phyloP scores from a whole-genome alignment of 2,888 invertebrate genomes.

The Phengaris arion region DNA sequence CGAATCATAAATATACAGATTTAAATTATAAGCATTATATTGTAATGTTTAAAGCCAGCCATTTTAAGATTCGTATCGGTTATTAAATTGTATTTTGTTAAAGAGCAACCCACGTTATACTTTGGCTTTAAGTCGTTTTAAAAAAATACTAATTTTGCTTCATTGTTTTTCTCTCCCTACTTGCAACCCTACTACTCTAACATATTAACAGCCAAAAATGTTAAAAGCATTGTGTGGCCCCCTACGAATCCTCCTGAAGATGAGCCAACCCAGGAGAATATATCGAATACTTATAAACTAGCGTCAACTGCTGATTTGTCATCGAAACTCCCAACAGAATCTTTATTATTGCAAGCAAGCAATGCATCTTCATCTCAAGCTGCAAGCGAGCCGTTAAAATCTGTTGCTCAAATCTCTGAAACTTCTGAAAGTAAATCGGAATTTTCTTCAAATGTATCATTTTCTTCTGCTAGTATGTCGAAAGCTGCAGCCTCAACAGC shows the following conservation, averaged over 20 bases:
- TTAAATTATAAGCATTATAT: not conserved
- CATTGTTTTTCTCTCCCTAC: slow-evolving; percentile 60
- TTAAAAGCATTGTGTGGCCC: slow-evolving; percentile 78
- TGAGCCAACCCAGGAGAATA: slow-evolving; percentile 46
- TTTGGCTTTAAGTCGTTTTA: slow-evolving; percentile 37
- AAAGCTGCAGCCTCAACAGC: slow-evolving; percentile 55
- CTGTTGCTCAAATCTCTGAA: slow-evolving; percentile 48
- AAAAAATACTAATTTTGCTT: slow-evolving; percentile 68
- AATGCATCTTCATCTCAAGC: slow-evolving; percentile 43
- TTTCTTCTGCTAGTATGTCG: slow-evolving; percentile 56
- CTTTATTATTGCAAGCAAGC: slow-evolving; percentile 36
- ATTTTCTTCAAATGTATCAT: slow-evolving; percentile 56
- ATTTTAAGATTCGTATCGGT: slow-evolving; percentile 5
- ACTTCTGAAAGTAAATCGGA: slow-evolving; percentile 53
- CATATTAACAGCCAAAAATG: slow-evolving; percentile 69
- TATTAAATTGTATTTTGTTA: not conserved
- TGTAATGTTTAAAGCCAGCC: not conserved
- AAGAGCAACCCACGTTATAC: not conserved
- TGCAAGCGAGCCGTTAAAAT: slow-evolving; percentile 45
- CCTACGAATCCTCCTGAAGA: slow-evolving; percentile 66
- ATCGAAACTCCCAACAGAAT: slow-evolving; percentile 30
- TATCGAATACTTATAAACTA: slow-evolving; percentile 22
- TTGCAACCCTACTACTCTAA: slow-evolving; percentile 49
- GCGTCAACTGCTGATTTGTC: slow-evolving; percentile 4
- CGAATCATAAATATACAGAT: not conserved